These are phyloP conservation scores for Drosophila falleni DNA, from an alignment of 2,888 invertebrate genomes.

Conservation along the genomic window DNA sequence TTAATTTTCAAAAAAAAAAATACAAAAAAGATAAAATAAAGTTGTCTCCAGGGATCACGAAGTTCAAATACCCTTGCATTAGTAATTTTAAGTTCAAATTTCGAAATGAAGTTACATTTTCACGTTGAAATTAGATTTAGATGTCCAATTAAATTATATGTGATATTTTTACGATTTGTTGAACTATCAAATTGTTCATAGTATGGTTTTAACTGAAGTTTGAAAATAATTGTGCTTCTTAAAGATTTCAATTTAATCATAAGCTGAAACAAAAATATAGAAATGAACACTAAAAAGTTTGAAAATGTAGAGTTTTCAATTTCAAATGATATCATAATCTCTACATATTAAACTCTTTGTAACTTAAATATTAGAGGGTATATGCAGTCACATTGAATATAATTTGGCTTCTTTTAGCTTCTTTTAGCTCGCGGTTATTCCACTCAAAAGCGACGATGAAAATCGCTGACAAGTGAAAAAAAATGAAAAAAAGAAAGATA, in stretches of 20 bases:
- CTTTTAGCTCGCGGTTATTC: constrained; percentile 30
- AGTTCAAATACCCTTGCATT: constrained; percentile 38
- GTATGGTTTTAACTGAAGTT: too few relatives aligned
- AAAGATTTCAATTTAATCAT: background rate
- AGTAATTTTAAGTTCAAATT: constrained; percentile 13
- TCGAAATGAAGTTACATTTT: constrained; percentile 16
- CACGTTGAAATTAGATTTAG: background rate
- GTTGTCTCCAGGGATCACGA: constrained; percentile 23
- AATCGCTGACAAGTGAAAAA: constrained; percentile 33
- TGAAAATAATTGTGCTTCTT: background rate
- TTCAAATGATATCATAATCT: background rate
- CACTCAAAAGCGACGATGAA: constrained; percentile 15
- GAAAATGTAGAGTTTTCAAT: background rate
- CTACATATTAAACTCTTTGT: background rate
- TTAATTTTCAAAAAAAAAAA: constrained; percentile 50
- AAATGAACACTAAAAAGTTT: too few relatives aligned
- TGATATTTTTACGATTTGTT: background rate
- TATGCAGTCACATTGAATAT: constrained; percentile 12
- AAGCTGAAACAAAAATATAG: background rate
- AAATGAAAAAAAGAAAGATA: constrained; percentile 22
- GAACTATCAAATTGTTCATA: background rate
- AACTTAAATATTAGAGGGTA: constrained; percentile 13
- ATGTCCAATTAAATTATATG: too few relatives aligned
- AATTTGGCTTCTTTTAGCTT: constrained; percentile 29
- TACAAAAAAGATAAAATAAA: constrained; percentile 41